Base-by-base conservation (phyloP, 1,140 invertebrate genomes). In the Magallana gigas region DNA sequence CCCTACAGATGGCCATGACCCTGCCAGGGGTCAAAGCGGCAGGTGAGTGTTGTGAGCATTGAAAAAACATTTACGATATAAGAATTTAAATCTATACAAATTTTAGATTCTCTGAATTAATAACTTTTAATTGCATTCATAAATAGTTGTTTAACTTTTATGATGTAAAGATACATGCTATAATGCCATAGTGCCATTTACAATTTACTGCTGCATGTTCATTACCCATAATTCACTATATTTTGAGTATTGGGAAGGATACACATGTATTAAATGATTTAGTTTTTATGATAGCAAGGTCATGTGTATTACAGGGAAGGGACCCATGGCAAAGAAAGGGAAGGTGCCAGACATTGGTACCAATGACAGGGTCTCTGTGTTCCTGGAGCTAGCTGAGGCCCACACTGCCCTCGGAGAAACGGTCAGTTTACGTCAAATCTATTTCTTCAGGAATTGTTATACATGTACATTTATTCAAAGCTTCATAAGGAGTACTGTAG, bases 361-460 rank as follows among this genome's bases (percentile, higher is more conserved):
- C 11, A 96, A 97, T 11, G 98, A 99, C 92, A 96, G 97, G 93
- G 97, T 98, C 1, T 97, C 97, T 3, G 96, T 99, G 58, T 99
- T 97, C 94, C 95, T 99, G 57, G 98, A 99, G 94, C 94, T 99
- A 58, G 97, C 98, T 60, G 96, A 98, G 90, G 96, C 96, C 62
- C 96, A 98, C 89, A 96, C 96, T 68, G 93, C 96, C 57, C 95
- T 97, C 7, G 96, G 96, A 23, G 96, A 97, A 92, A 96, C 96
- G 90, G 96, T 95, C 2, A 83, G 57, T 57, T 57, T 36, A 18
- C 7, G 3, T n/a, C 36, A 12, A 14, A 58, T 36, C 80, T 64
- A 48, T 7, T 23, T 23, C 23, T 23, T 23, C 23, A 23, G 23
- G 11, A 80, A 23, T 23, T 23, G 1, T 23, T 23, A 23, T 23